phyloP scores from a whole-genome alignment of 2,797 vertebrate species.

The Nannoperca australis region DNA sequence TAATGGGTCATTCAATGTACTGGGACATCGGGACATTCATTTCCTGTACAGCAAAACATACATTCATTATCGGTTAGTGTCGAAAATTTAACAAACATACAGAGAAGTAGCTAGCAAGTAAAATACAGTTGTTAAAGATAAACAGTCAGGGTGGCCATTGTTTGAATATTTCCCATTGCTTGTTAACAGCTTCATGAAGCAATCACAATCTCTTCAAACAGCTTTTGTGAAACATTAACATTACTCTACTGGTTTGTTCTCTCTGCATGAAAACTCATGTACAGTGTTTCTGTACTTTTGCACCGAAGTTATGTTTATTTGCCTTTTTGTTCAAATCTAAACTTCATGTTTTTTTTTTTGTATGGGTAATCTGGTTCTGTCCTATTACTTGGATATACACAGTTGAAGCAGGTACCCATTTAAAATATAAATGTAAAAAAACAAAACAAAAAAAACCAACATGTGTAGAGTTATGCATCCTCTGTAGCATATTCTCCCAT shows the following conservation, averaged over 20 bases:
- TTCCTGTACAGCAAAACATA: slow-evolving; percentile 88
- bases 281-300: slow-evolving; percentile 60
- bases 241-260: slow-evolving; percentile 47
- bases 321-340: slow-evolving; percentile 34
- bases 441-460: slow-evolving; percentile 14
- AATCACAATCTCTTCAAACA: slow-evolving; percentile 64
- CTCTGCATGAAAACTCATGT: slow-evolving; percentile 51
- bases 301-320: slow-evolving; percentile 57
- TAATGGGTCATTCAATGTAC: slow-evolving; percentile 78
- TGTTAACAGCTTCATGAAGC: slow-evolving; percentile 64
- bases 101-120: slow-evolving; percentile 80
- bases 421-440: slow-evolving; percentile 48
- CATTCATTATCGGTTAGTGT: slow-evolving; percentile 90
- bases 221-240: slow-evolving; percentile 65
- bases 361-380: slow-evolving; percentile 55
- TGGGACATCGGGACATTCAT: slow-evolving; percentile 82
- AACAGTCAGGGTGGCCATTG: slow-evolving; percentile 80
- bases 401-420: slow-evolving; percentile 69
- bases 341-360: slow-evolving; percentile 7
- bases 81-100: slow-evolving; percentile 77
- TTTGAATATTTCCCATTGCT: slow-evolving; percentile 64
- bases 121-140: slow-evolving; percentile 80
- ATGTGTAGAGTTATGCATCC: slow-evolving; percentile 50
- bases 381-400: slow-evolving; percentile 64
- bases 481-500: slow-evolving; percentile 60